Percentiles rank a stretch among this genome's conserved stretches.
Evolutionary conservation across 2,113 vertebrate species (phyloP).

Genomic region (Burhinus bistriatus): DNA sequence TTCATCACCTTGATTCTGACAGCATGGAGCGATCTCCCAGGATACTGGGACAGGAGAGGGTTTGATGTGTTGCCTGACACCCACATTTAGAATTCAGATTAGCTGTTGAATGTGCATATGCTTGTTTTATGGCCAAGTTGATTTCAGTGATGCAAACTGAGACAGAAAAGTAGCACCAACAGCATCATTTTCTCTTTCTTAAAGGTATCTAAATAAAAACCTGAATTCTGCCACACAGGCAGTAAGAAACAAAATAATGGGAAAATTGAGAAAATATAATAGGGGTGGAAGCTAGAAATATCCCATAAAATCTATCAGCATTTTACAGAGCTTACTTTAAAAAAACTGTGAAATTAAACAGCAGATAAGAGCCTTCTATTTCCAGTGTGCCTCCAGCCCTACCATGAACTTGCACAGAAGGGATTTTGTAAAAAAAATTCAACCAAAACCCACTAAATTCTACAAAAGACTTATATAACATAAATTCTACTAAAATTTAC

Average conservation of each 20-base stretch:
- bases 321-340: background rate
- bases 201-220: background rate
- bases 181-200: background rate
- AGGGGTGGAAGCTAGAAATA: background rate
- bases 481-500: background rate
- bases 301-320: background rate
- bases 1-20: background rate
- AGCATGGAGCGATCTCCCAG: background rate
- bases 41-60: background rate
- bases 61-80: background rate
- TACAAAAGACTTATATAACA: background rate
- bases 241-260: background rate
- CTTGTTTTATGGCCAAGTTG: background rate
- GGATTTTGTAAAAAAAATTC: background rate
- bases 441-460: background rate
- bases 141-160: background rate
- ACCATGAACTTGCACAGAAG: background rate
- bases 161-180: background rate
- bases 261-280: background rate
- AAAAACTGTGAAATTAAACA: background rate
- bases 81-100: background rate
- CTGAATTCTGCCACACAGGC: background rate
- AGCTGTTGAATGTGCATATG: background rate
- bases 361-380: background rate
- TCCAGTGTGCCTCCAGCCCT: background rate